Percentiles rank a stretch among this genome's conserved stretches.
Conservation (phyloP, 2,113 vertebrate genomes). For the Ictidomys tridecemlineatus region DNA sequence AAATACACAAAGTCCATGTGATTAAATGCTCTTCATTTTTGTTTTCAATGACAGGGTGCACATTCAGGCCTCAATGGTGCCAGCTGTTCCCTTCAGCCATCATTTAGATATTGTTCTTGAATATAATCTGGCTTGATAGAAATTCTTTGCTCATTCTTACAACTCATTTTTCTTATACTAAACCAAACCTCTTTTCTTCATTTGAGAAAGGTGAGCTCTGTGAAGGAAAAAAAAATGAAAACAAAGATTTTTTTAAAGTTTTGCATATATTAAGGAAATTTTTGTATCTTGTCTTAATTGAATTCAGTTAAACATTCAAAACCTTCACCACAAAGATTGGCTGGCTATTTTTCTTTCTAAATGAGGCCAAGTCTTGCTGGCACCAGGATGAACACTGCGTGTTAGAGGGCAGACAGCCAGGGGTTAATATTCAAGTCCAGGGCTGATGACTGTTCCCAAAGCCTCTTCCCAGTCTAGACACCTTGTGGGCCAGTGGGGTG, state of each 20-base stretch:
- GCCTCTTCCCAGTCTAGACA: background rate
- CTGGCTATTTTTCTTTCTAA: conserved; percentile 69
- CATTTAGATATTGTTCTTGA: conserved; percentile 67
- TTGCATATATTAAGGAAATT: conserved; percentile 36
- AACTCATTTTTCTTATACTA: conserved; percentile 65
- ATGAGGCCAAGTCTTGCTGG: conserved; percentile 70
- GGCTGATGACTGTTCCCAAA: background rate
- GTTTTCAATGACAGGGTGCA: conserved; percentile 52
- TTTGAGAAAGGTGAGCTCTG: conserved; percentile 51
- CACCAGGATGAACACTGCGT: background rate
- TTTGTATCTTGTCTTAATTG: conserved; percentile 63
- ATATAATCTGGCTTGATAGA: conserved; percentile 49
- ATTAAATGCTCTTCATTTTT: conserved; percentile 76
- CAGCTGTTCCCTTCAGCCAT: conserved; percentile 69
- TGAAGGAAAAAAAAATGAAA: conserved; percentile 21
- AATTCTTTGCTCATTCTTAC: conserved; percentile 59
- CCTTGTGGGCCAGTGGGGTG: background rate
- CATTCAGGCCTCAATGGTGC: conserved; percentile 61
- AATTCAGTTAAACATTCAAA: conserved; percentile 68
- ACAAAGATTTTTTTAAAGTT: conserved; percentile 6
- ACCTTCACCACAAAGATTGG: conserved; percentile 37
- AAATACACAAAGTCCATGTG: conserved; percentile 62
- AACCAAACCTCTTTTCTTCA: conserved; percentile 36
- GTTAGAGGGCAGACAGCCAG: conserved; percentile 51
- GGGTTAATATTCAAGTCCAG: background rate